Base-by-base conservation (phyloP, 1,140 invertebrate genomes). In the Drosophila carrolli region DNA sequence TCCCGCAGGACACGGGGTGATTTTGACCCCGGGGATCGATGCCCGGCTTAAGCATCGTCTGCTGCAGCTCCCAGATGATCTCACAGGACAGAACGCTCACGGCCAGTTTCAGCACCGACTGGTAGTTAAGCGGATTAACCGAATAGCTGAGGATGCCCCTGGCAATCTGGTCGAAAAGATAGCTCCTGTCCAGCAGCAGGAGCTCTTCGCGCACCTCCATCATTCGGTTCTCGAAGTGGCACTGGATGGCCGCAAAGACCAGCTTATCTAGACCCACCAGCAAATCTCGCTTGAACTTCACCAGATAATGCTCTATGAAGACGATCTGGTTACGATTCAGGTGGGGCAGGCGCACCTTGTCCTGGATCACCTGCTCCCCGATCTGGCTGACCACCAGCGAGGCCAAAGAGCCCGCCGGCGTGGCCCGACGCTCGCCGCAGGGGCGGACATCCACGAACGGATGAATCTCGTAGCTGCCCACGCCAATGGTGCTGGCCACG, bases 231-330 rank as follows among this genome's bases (percentile, higher is more conserved):
- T 91, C 83, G 32, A 89, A 91, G 40, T 91, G 81, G 37, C 80
- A 91, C 48, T 91, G 71, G 16, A 92, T 90, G 40, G 90, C 91
- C 0, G 80, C 70, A 66, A 92, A 92, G 8, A 92, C 91, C 27
- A 75, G 53, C 32, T 83, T 88, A 14, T 86, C 91, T 16, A 92
- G 46, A 8, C 89, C 90, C 1, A 91, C 78, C 35, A 92, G 59
- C 19, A 92, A 10, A 4, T 89, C 90, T 5, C 90, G 81, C 54
- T 92, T 92, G 23, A 92, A 92, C 67, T 91, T 92, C 13, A 92
- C 85, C 53, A 90, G 46, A 53, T 89, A 81, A 50, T 92, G 90
- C 41, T 92, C 91, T 6, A 92, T 89, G 38, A 90, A 92, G 5
- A 92, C 76, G 16, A 91, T 59, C 43, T 90, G 78, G 41, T 78